These are phyloP conservation scores for Himantopus leucocephalus DNA, from an alignment of 2,113 vertebrate species.

Conservation along the genomic window DNA sequence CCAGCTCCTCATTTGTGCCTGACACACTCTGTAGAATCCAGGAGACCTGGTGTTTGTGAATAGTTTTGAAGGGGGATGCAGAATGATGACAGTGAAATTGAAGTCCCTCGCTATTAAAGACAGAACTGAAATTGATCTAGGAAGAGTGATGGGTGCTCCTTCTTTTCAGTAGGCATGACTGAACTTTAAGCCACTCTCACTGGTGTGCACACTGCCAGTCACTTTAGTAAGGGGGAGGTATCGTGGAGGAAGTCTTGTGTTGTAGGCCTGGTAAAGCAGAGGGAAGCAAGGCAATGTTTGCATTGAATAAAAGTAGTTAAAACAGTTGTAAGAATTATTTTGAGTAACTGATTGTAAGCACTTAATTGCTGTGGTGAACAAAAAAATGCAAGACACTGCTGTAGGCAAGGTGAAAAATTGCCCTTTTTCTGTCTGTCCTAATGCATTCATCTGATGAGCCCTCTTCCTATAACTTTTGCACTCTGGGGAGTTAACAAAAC, in stretches of 20 bases:
- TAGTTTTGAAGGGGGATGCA: background rate
- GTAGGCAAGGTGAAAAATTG: background rate
- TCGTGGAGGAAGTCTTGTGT: background rate
- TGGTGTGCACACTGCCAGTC: background rate
- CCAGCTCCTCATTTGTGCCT: background rate
- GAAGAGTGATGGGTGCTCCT: background rate
- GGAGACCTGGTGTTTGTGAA: background rate
- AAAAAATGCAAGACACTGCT: background rate
- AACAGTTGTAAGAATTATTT: background rate
- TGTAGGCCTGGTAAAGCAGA: background rate
- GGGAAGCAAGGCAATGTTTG: background rate
- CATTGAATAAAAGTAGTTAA: background rate
- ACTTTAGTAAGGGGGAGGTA: background rate
- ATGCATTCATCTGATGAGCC: accelerated
- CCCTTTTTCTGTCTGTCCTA: background rate
- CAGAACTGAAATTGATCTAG: background rate
- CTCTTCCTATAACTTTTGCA: background rate
- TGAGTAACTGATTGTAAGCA: background rate
- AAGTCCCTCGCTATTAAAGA: background rate
- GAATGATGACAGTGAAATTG: background rate
- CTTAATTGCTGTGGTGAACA: background rate
- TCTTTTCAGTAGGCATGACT: background rate
- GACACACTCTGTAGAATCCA: background rate
- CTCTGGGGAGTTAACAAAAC: background rate
- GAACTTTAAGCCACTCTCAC: background rate